Conservation (phyloP, 2,113 vertebrate species). For the Microcebus jonahi region DNA sequence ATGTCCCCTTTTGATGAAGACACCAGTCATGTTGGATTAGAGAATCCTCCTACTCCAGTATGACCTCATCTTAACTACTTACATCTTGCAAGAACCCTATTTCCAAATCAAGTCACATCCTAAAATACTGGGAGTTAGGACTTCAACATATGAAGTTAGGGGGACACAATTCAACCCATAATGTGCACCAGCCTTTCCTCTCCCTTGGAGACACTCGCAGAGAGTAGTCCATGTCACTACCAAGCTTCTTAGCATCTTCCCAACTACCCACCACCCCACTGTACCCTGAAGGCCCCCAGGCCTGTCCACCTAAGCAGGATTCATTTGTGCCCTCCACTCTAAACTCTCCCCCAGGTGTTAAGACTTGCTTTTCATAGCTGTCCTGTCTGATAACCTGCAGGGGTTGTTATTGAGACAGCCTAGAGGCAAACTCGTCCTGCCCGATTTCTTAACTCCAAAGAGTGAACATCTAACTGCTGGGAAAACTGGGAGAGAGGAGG, state of each 20-base stretch:
- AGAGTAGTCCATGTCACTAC: neutral
- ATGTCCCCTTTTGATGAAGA: no score
- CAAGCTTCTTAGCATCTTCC: neutral
- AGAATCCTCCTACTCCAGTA: neutral
- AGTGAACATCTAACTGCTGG: neutral
- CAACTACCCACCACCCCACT: no score
- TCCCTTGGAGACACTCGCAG: neutral
- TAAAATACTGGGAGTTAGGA: neutral
- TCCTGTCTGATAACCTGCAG: fast-evolving
- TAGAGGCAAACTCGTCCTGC: neutral
- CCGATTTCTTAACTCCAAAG: neutral
- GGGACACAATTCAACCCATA: neutral
- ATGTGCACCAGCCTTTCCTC: neutral
- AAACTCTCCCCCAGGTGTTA: fast-evolving
- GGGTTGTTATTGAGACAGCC: neutral
- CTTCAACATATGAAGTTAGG: neutral
- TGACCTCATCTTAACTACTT: neutral
- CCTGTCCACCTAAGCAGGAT: neutral
- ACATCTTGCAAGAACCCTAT: neutral
- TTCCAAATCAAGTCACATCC: slow-evolving; percentile 4
- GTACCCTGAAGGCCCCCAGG: fast-evolving
- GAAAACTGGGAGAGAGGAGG: neutral
- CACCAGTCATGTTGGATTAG: neutral
- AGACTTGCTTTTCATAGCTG: neutral
- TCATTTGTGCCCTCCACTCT: neutral